These are phyloP conservation scores for Kryphioiulus occultus DNA, from an alignment of 2,888 invertebrate species.

Conservation along the genomic window DNA sequence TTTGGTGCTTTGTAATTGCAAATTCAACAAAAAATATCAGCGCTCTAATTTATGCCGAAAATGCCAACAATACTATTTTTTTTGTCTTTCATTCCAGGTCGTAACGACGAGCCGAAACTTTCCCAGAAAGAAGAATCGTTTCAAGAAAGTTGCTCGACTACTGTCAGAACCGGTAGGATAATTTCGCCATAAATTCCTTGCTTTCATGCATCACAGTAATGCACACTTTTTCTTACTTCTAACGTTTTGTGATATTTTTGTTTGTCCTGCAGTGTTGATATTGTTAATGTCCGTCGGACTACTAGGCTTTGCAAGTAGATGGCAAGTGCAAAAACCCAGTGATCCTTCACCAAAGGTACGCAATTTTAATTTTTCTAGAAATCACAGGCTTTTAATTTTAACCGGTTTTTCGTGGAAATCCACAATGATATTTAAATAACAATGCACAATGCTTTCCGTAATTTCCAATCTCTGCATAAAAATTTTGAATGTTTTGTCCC, in stretches of 20 bases:
- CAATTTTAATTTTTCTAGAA: neutral
- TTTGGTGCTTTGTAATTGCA: too few species aligned
- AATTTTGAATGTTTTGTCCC: too few species aligned
- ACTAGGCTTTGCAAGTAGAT: constrained; percentile 47
- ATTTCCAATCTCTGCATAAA: neutral
- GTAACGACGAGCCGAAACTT: constrained; percentile 8
- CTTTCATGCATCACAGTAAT: neutral
- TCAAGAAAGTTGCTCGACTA: neutral
- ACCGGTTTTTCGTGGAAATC: too few species aligned
- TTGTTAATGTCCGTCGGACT: constrained; percentile 49
- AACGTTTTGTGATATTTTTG: neutral
- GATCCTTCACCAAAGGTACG: constrained; percentile 41
- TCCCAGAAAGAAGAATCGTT: neutral
- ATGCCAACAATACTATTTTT: too few species aligned
- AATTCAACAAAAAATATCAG: too few species aligned
- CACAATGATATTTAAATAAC: too few species aligned
- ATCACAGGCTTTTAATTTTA: too few species aligned
- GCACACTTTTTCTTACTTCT: neutral
- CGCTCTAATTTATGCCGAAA: too few species aligned
- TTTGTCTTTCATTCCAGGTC: neutral
- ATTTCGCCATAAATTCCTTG: neutral
- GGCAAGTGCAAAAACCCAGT: neutral
- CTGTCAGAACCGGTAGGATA: neutral
- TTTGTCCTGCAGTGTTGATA: constrained; percentile 46
- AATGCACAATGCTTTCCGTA: too few species aligned